Evolutionary conservation across 1,140 invertebrate species (phyloP).

Genomic region (Pseudoatta argentina): DNA sequence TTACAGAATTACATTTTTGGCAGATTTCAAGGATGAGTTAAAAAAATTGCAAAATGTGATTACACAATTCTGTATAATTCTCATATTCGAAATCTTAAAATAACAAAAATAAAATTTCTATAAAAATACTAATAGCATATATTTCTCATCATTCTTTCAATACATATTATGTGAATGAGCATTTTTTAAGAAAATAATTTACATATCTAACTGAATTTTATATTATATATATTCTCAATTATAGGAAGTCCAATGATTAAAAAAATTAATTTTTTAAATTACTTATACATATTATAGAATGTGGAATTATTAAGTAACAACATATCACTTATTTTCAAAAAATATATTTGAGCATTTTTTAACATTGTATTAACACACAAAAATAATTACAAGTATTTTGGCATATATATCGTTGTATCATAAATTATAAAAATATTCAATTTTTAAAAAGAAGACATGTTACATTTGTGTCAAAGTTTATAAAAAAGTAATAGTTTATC

Average conservation of each 20-base stretch:
- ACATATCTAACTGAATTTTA: background rate
- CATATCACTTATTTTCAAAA: constrained; percentile 42
- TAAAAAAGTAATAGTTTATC: background rate
- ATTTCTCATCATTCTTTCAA: background rate
- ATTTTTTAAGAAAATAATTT: background rate
- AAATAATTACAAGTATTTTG: constrained; percentile 16
- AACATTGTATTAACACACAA: constrained; percentile 47
- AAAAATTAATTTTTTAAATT: constrained; percentile 6
- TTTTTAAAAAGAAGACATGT: background rate
- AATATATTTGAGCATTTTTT: constrained; percentile 66
- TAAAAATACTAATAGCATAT: background rate
- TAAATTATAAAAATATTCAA: constrained; percentile 25
- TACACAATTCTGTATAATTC: constrained; percentile 36
- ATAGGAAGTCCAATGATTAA: background rate
- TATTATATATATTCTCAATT: background rate
- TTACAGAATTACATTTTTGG: constrained; percentile 39
- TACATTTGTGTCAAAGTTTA: background rate
- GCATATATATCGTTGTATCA: constrained; percentile 52
- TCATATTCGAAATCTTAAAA: constrained; percentile 45
- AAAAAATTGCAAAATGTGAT: background rate
- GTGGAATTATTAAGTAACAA: constrained; percentile 1
- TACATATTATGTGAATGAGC: background rate
- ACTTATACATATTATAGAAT: background rate
- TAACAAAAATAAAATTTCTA: constrained; percentile 59
- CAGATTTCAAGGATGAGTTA: background rate